A percentile compares a stretch with the other conserved stretches of the same genome.
Evolutionary conservation across 2,113 vertebrate genomes (phyloP).

Genomic region (Glareola pratincola): DNA sequence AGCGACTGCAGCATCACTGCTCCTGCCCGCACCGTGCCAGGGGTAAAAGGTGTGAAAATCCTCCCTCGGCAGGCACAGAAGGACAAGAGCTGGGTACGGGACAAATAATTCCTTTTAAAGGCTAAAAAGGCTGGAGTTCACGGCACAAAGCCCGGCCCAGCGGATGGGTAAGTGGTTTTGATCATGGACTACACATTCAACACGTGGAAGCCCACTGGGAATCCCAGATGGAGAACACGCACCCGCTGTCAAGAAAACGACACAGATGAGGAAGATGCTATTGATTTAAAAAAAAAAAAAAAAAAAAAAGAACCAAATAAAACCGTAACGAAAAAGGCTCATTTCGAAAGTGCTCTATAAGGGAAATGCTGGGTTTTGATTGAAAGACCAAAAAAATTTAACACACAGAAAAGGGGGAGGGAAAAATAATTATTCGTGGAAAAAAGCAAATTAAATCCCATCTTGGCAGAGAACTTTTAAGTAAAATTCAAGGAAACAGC

Average conservation of each 20-base stretch:
- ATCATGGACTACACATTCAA: constrained; percentile 9
- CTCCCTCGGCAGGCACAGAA: neutral
- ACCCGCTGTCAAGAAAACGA: neutral
- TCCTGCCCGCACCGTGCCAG: neutral
- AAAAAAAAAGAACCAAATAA: neutral
- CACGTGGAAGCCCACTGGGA: neutral
- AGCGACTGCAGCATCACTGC: accelerated
- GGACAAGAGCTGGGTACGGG: neutral
- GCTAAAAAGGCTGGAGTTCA: neutral
- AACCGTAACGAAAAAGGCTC: neutral
- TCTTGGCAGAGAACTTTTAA: neutral
- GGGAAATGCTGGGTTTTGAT: neutral
- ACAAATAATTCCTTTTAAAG: accelerated
- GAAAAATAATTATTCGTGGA: neutral
- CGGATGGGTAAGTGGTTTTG: neutral
- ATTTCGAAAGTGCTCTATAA: neutral
- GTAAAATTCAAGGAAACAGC: constrained; percentile 36
- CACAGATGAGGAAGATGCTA: neutral
- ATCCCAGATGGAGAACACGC: neutral
- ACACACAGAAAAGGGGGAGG: neutral
- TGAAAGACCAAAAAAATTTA: neutral
- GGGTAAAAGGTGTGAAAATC: accelerated
- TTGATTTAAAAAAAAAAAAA: neutral
- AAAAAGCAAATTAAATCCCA: neutral
- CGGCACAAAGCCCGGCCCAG: accelerated